Percentiles rank a stretch among this genome's conserved stretches.
Evolutionary conservation across 2,888 invertebrate genomes (phyloP).

Genomic region (Torymus aiolomorphi): DNA sequence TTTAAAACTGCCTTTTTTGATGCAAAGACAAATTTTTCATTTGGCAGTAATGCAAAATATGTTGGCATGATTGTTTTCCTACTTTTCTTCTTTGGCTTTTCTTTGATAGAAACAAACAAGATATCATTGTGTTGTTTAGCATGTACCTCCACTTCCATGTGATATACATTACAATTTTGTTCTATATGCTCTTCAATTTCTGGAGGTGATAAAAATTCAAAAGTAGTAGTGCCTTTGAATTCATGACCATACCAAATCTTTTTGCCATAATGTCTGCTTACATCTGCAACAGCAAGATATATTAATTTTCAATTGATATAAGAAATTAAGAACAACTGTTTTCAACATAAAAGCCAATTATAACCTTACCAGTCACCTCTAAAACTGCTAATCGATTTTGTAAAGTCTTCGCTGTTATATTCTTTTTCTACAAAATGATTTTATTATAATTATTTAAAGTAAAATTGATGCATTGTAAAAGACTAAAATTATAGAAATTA

Average conservation of each 20-base stretch:
- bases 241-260: slow-evolving; percentile 66
- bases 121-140: slow-evolving; percentile 60
- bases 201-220: slow-evolving; percentile 39
- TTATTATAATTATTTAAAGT: slow-evolving; percentile 2
- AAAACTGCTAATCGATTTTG: slow-evolving; percentile 63
- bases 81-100: slow-evolving; percentile 51
- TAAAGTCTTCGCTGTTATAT: slow-evolving; percentile 60
- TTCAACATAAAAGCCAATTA: background rate
- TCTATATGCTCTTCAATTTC: slow-evolving; percentile 61
- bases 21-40: slow-evolving; percentile 67
- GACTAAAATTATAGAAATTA: slow-evolving; percentile 53
- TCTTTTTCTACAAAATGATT: slow-evolving; percentile 60
- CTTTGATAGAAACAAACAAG: slow-evolving; percentile 63
- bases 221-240: slow-evolving; percentile 51
- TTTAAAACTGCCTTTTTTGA: slow-evolving; percentile 60
- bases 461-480: background rate
- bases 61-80: slow-evolving; percentile 43
- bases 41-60: slow-evolving; percentile 66
- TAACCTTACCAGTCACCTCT: slow-evolving; percentile 65
- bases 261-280: slow-evolving; percentile 66
- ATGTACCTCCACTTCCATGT: slow-evolving; percentile 61
- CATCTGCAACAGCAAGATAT: slow-evolving; percentile 60
- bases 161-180: slow-evolving; percentile 54
- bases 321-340: background rate
- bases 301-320: slow-evolving; percentile 22